A percentile compares a stretch with the other conserved stretches of the same genome.
Evolutionary conservation across 2,888 invertebrate genomes (phyloP).

Genomic region (Caenorhabditis macrosperma): DNA sequence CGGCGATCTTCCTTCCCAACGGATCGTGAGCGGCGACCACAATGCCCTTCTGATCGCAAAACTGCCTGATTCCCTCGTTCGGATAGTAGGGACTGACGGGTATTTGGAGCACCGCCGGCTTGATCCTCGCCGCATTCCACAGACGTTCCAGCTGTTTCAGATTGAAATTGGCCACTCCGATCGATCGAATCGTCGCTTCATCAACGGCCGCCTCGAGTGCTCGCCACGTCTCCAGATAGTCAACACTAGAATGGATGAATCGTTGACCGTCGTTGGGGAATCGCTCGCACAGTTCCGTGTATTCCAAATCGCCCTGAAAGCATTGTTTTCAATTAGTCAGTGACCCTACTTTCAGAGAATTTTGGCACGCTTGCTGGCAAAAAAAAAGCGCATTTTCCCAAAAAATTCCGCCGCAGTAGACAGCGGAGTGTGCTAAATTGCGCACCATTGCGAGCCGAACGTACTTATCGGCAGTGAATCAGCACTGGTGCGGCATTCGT

Average conservation of each 20-base stretch:
- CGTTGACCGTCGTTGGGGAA: constrained; percentile 68
- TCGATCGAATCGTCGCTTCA: constrained; percentile 67
- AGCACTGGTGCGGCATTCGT: too few relatives aligned
- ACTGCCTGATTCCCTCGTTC: constrained; percentile 85
- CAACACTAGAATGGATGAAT: constrained; percentile 72
- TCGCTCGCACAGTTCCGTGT: constrained; percentile 74
- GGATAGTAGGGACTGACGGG: constrained; percentile 88
- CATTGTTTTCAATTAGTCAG: too few relatives aligned
- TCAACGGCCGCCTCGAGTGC: constrained; percentile 74
- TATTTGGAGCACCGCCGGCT: constrained; percentile 84
- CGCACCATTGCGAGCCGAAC: too few relatives aligned
- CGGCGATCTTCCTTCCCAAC: too few relatives aligned
- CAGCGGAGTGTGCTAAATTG: too few relatives aligned
- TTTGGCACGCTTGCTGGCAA: too few relatives aligned
- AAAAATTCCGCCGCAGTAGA: too few relatives aligned
- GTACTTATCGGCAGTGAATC: too few relatives aligned
- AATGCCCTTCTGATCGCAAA: constrained; percentile 81
- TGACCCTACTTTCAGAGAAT: too few relatives aligned
- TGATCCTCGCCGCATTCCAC: constrained; percentile 84
- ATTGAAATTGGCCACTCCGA: constrained; percentile 79
- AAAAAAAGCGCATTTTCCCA: too few relatives aligned
- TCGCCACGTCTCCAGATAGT: constrained; percentile 78
- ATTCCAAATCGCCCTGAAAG: constrained; percentile 68
- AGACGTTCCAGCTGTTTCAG: constrained; percentile 82
- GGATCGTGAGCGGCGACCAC: constrained; percentile 27